Evolutionary conservation across 2,797 vertebrate species (phyloP).

Genomic region (Coilia nasus): DNA sequence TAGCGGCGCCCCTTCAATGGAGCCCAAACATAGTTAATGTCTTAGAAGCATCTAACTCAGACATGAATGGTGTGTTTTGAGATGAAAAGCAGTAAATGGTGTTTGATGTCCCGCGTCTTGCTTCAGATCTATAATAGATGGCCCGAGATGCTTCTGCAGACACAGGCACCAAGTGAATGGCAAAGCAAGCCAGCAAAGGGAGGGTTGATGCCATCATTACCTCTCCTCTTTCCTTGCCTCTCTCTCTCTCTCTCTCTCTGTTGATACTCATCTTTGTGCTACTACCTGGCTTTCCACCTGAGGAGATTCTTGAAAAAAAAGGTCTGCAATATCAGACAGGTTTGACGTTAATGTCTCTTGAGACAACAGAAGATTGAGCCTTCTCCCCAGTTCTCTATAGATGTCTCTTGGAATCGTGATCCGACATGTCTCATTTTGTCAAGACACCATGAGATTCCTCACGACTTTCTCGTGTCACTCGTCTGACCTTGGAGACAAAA

Average conservation of each 20-base stretch:
- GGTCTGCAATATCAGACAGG: not conserved
- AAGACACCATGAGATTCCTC: not conserved
- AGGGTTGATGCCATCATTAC: conserved; percentile 16
- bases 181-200: not conserved
- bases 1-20: no score
- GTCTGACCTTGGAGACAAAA: conserved; percentile 14
- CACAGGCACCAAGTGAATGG: not conserved
- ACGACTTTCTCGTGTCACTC: not conserved
- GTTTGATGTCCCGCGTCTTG: not conserved
- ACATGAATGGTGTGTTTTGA: conserved; percentile 8
- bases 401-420: not conserved
- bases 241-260: conserved; percentile 16
- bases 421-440: conserved; percentile 14
- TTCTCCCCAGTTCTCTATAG: not conserved
- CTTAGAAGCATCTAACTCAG: conserved; percentile 8
- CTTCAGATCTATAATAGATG: conserved; percentile 15
- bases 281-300: no score
- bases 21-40: not conserved
- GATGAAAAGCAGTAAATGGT: conserved; percentile 21
- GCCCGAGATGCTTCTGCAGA: not conserved
- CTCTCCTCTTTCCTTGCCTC: not conserved
- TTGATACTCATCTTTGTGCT: not conserved
- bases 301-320: not conserved
- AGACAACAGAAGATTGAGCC: not conserved
- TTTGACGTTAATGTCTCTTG: conserved; percentile 6